Percentiles rank a stretch among this genome's conserved stretches.
These are phyloP conservation scores for Tetragnatha montana DNA, from an alignment of 2,888 invertebrate species.

Conservation along the genomic window DNA sequence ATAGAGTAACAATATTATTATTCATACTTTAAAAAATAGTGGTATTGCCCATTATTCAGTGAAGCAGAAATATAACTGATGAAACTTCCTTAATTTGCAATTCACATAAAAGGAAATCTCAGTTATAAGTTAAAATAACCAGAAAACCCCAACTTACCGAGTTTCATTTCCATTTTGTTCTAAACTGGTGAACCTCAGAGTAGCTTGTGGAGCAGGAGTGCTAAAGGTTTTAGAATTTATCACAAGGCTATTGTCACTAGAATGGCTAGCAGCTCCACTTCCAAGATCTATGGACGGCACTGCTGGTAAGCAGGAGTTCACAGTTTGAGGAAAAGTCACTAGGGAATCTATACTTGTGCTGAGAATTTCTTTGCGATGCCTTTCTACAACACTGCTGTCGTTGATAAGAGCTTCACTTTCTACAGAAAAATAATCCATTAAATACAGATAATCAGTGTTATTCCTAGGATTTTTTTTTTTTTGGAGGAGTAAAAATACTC, in stretches of 20 bases:
- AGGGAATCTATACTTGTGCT: slow-evolving; percentile 47
- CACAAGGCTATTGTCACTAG: slow-evolving; percentile 66
- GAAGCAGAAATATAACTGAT: too few relatives aligned
- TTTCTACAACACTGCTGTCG: slow-evolving; percentile 45
- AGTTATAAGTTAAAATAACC: too few relatives aligned
- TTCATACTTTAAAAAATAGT: too few relatives aligned
- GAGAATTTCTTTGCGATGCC: slow-evolving; percentile 54
- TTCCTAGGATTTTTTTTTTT: too few relatives aligned
- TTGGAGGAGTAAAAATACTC: too few relatives aligned
- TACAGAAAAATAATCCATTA: background rate
- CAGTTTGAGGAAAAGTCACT: slow-evolving; percentile 47
- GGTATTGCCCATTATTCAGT: too few relatives aligned
- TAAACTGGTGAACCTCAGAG: slow-evolving; percentile 61
- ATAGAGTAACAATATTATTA: too few relatives aligned
- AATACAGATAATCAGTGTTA: too few relatives aligned
- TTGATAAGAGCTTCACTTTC: slow-evolving; percentile 33
- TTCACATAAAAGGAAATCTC: too few relatives aligned
- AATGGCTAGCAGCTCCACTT: slow-evolving; percentile 63
- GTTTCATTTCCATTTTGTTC: slow-evolving; percentile 68
- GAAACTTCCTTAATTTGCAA: too few relatives aligned
- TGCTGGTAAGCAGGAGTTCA: slow-evolving; percentile 64
- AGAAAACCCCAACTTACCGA: slow-evolving; percentile 29
- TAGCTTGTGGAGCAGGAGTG: slow-evolving; percentile 47
- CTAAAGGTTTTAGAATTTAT: slow-evolving; percentile 68
- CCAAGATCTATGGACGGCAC: slow-evolving; percentile 67